Evolutionary conservation across 1,140 invertebrate genomes (phyloP), one percentile per base, ranked within the genome.

Genomic region (Lucilia sericata): DNA sequence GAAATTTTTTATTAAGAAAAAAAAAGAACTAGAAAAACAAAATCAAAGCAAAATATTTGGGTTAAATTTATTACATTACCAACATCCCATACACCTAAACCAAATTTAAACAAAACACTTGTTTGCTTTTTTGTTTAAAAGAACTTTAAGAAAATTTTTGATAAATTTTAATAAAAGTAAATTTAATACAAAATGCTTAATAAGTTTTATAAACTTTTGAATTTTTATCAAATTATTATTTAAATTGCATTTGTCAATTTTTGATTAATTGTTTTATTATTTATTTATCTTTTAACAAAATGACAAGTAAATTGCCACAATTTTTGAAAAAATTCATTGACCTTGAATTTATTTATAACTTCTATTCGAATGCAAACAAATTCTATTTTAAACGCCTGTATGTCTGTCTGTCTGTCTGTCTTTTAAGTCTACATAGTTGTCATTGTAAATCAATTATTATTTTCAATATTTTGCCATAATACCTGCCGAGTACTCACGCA

Each of bases 361-460:
- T 21, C 12, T 30, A 30, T 30, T 30, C 25, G 25, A 30, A 30
- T 30, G 25, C 25, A 30, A 30, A 30, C 25, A 30, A 30, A 70
- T 19, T 60, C 21, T 21, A 70, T 70, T 70, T 70, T 70, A 36
- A 36, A 36, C 10, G 42, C 42, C 5, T 42, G 5, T 2, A 1
- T 0, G 5, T 42, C 42, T 42, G 42, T 30, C 42, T 42, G 42
- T 10, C 5, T 42, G 42, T 42, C 9, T 70, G 65, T 70, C 65
- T 70, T 70, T 70, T 21, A 21, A 25, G n/a, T 21, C 65, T 10
- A n/a, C n/a, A n/a, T n/a, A 25, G 17, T 70, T 70, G 65, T 70
- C 65, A 70, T 70, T 70, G 65, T 70, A 70, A 70, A 70, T 70
- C 65, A 70, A 70, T 70, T 70, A 70, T 5, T 70, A 19, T 21